Base-by-base conservation (phyloP, 2,888 invertebrate species). In the Anagyrus pseudococci region DNA sequence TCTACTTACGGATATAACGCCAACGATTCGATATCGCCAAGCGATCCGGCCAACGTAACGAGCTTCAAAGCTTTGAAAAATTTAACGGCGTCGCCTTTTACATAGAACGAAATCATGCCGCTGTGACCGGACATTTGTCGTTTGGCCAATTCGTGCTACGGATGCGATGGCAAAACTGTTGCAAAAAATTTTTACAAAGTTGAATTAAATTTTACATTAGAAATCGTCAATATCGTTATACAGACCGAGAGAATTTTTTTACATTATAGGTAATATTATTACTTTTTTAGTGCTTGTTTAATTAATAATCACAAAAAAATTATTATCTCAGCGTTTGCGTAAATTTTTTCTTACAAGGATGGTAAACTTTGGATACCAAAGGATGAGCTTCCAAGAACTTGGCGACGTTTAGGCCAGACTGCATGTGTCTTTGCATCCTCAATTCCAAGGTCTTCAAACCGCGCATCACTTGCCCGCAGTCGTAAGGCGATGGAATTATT, bases 21-120 rank as follows among this genome's bases (percentile, higher is more conserved):
- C 68, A 98, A 86, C 77, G 95, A 96, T 79, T 98, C 97, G 75
- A 91, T 95, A 59, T 97, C 97, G 52, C 98, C 98, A 64, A 99
- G 86, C 76, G 96, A 97, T 79, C 96, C 98, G 4, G 98, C 98
- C 55, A 96, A 81, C 1, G 86, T 88, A 80, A 97, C 95, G 22
- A 95, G 72, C 83, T 94, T 90, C 29, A 96, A 82, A 6, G 87
- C 80, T 70, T 87, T 86, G 22, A 96, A 82, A 75, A 98, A 92
- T 58, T 84, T 88, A 60, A 84, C 84, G 0, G 93, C 89, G 71
- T 93, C 88, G 1, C 95, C 96, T 73, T 89, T 89, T 23, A 97
- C 84, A 73, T 91, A 94, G 76, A 98, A 94, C 17, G 94, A 90
- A 72, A 98, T 85, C 83, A 98, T 93, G 4, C 98, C 98, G 66